A percentile compares a stretch with the other conserved stretches of the same genome.
phyloP scores from a whole-genome alignment of 2,888 invertebrate genomes.

The Drosophila barbarae region DNA sequence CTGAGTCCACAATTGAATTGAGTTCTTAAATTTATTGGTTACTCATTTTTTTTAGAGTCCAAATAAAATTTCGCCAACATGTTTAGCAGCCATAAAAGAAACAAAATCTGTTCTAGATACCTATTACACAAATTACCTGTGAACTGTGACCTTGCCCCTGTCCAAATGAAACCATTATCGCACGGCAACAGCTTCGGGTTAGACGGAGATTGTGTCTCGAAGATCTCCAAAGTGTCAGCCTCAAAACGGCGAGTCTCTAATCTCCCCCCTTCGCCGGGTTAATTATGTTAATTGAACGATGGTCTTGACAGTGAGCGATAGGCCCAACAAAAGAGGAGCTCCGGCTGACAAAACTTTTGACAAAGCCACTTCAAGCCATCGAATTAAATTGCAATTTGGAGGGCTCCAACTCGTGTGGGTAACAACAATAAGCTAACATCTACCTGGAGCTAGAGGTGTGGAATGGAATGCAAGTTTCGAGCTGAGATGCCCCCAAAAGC shows the following conservation, averaged over 20 bases:
- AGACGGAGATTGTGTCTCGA: conserved; percentile 30
- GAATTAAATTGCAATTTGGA: conserved; percentile 72
- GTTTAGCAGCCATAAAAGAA: neutral
- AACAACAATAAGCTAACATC: conserved; percentile 22
- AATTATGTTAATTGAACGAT: conserved; percentile 75
- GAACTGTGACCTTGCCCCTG: conserved; percentile 34
- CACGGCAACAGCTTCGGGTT: conserved; percentile 25
- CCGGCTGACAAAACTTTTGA: conserved; percentile 48
- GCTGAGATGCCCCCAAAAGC: conserved; percentile 30
- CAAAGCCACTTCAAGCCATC: conserved; percentile 54
- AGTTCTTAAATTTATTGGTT: neutral
- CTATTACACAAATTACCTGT: neutral
- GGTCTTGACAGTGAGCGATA: conserved; percentile 76
- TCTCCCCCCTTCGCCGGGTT: conserved; percentile 62
- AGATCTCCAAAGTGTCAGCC: conserved; percentile 50
- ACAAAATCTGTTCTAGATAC: neutral
- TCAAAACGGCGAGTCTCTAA: conserved; percentile 55
- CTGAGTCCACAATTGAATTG: neutral
- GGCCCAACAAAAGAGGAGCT: conserved; percentile 42
- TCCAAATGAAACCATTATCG: conserved; percentile 38
- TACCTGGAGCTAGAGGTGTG: conserved; percentile 26
- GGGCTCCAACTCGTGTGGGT: conserved; percentile 35
- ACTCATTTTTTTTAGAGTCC: too few relatives aligned
- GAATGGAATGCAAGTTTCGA: conserved; percentile 46
- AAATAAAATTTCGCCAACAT: too few relatives aligned